Conservation (phyloP, 2,113 vertebrate genomes). For the Brevimyrus niger region DNA sequence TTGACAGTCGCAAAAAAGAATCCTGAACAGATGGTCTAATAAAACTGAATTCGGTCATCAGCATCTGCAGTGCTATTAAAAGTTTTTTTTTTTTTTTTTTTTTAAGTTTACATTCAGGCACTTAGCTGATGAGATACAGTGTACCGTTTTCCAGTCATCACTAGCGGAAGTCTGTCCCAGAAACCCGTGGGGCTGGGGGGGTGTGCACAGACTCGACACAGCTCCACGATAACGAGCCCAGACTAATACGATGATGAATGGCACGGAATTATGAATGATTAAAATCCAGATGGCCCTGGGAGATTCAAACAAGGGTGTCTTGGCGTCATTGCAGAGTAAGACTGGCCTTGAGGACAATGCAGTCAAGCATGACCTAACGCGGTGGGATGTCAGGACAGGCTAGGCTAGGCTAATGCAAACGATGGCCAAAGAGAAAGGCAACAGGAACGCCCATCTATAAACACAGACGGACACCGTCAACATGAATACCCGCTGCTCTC, state of each 20-base stretch:
- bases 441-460: neutral
- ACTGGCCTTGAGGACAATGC: neutral
- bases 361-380: neutral
- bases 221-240: neutral
- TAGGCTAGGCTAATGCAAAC: neutral
- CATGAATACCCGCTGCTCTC: neutral
- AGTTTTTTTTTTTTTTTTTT: neutral
- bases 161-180: neutral
- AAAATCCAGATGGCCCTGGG: slow-evolving; percentile 3
- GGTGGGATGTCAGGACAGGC: neutral
- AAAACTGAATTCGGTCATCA: neutral
- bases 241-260: slow-evolving; percentile 8
- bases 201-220: neutral
- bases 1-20: neutral
- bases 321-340: neutral
- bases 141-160: neutral
- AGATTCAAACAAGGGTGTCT: neutral
- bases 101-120: slow-evolving; percentile 4
- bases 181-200: neutral
- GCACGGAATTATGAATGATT: neutral
- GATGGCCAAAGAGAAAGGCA: neutral
- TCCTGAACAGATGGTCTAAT: neutral
- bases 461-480: neutral
- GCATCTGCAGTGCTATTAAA: neutral
- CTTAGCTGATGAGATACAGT: neutral